Conservation (phyloP, 53 echinoderm and acorn worm genomes). For the Zoroaster sp. region DNA sequence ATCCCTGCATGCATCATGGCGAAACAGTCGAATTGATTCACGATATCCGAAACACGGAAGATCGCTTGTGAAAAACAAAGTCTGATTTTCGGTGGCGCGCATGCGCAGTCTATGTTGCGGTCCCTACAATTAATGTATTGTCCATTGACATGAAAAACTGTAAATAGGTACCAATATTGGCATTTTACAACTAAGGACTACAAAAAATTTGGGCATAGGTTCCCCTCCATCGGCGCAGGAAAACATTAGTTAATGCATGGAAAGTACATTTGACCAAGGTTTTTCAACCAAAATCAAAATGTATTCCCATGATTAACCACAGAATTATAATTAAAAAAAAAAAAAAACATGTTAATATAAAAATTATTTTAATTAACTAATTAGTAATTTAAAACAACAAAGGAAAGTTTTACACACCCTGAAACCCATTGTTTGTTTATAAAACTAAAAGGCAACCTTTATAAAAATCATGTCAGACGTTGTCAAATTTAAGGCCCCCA, state of each 20-base stretch:
- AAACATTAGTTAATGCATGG: conserved; percentile 13
- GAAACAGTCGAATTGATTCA: not conserved
- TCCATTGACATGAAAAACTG: no score
- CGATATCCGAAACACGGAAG: not conserved
- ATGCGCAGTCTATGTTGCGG: conserved; percentile 49
- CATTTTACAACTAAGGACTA: no score
- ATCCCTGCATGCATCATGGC: conserved; percentile 32
- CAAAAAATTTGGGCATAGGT: no score
- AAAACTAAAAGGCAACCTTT: no score
- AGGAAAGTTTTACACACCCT: not conserved
- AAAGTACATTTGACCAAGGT: not conserved
- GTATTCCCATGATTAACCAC: conserved; percentile 29
- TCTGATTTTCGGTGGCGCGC: not conserved
- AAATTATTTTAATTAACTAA: not conserved
- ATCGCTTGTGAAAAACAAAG: not conserved
- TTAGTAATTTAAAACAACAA: no score
- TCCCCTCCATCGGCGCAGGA: no score
- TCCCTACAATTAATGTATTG: no score
- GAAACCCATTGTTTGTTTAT: not conserved
- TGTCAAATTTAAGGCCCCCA: not conserved
- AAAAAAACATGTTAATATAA: not conserved
- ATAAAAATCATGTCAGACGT: not conserved
- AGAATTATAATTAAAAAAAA: not conserved
- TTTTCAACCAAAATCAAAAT: not conserved
- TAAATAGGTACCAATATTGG: no score